phyloP scores from a whole-genome alignment of 2,888 invertebrate species.

The Serrognathus titanus region DNA sequence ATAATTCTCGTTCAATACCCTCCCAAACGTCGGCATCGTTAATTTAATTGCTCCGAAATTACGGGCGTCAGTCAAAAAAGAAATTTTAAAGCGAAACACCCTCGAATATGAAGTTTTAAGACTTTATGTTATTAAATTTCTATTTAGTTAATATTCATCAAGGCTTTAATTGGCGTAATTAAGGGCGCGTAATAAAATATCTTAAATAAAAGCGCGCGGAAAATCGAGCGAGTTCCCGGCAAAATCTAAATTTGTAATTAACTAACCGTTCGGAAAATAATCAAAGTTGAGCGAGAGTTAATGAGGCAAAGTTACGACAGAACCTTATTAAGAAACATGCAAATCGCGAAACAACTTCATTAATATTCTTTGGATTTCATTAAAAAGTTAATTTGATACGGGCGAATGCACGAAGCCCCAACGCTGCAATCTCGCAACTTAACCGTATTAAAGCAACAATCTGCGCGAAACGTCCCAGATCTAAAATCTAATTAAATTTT shows the following conservation, averaged over 20 bases:
- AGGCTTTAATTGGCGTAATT: slow-evolving; percentile 4
- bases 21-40: too few species aligned
- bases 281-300: slow-evolving; percentile 41
- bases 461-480: background rate
- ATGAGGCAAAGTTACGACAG: slow-evolving; percentile 42
- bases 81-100: background rate
- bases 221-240: slow-evolving; percentile 19
- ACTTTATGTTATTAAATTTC: slow-evolving; percentile 43
- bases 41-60: too few species aligned
- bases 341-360: slow-evolving; percentile 47
- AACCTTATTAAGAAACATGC: slow-evolving; percentile 43
- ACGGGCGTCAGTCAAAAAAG: background rate
- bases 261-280: slow-evolving; percentile 49
- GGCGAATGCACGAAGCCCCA: slow-evolving; percentile 6
- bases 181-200: slow-evolving; percentile 42
- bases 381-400: slow-evolving; percentile 34
- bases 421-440: slow-evolving; percentile 4
- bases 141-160: slow-evolving; percentile 29
- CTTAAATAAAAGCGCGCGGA: slow-evolving; percentile 35
- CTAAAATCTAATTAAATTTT: background rate
- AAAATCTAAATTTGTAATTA: slow-evolving; percentile 44
- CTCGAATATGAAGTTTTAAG: slow-evolving; percentile 31
- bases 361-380: slow-evolving; percentile 44
- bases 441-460: slow-evolving; percentile 10
- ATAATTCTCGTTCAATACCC: too few species aligned